Percentiles rank a stretch among this genome's conserved stretches.
phyloP scores from a whole-genome alignment of 2,888 invertebrate genomes.

The Drosophila mettleri region DNA sequence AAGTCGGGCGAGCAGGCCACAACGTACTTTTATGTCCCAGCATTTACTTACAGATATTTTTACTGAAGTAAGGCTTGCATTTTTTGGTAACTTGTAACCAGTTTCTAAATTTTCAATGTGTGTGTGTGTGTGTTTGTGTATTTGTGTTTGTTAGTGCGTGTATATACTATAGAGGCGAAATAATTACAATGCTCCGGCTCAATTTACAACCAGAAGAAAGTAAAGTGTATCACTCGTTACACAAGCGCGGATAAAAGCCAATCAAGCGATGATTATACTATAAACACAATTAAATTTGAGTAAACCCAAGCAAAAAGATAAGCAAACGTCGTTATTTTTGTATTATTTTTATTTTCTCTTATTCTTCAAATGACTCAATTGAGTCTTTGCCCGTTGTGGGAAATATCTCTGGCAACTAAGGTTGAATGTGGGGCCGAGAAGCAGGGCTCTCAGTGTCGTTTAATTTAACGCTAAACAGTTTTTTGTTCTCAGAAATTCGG shows the following conservation, averaged over 20 bases:
- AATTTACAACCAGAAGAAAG: constrained; percentile 1
- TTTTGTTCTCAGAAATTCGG: constrained; percentile 68
- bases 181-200: constrained; percentile 68
- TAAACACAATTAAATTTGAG: constrained; percentile 33
- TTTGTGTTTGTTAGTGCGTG: too few relatives aligned
- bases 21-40: constrained; percentile 18
- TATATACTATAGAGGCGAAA: constrained; percentile 43
- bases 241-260: constrained; percentile 51
- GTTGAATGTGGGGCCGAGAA: neutral
- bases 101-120: constrained; percentile 25
- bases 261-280: constrained; percentile 53
- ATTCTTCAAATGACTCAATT: constrained; percentile 51
- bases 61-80: neutral
- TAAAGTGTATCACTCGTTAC: constrained; percentile 56
- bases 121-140: constrained; percentile 24
- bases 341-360: constrained; percentile 6
- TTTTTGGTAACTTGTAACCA: constrained; percentile 57
- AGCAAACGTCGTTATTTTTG: constrained; percentile 31
- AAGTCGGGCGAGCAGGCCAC: constrained; percentile 23
- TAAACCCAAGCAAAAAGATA: constrained; percentile 32
- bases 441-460: constrained; percentile 38
- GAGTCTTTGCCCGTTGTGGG: constrained; percentile 42
- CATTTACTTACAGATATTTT: constrained; percentile 3
- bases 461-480: constrained; percentile 60
- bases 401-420: constrained; percentile 28